Evolutionary conservation across 2,888 invertebrate genomes (phyloP), one percentile per base, ranked within the genome.

Genomic region (Oxystoma pomonae): DNA sequence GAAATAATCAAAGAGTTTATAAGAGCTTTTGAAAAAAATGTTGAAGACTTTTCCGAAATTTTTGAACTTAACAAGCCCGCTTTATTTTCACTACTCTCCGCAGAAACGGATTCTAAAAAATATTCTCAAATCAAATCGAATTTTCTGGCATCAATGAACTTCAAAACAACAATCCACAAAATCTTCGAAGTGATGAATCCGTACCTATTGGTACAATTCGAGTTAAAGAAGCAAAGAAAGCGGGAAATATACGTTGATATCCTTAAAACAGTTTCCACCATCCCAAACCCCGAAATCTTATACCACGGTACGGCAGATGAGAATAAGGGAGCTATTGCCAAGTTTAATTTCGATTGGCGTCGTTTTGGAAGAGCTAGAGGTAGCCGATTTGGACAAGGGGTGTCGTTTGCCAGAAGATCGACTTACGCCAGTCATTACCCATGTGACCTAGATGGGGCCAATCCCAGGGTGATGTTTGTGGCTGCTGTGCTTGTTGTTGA

Each of bases 371-470:
- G 20, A n/a, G 52, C 58, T 12, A 57, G 18, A 35, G 66, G 62
- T 18, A 57, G 62, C 56, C 63, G 60, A 55, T 68, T 66, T 63
- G 70, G 69, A n/a, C 50, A 65, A 49, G 70, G 68, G 5, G 61
- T 68, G 1, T 67, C 68, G n/a, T 71, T 71, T 58, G 57, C 69
- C 53, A 17, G 20, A 16, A 19, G 60, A 49, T 61, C 70, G 16
- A 59, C 1, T 57, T 70, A 67, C 52, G 68, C 71, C 3, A 64
- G 65, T 5, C 65, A 69, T 61, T 71, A 68, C 57, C 64, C 60
- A 5, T 49, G 20, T 5, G 61, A 64, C 59, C 56, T 57, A 20
- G 52, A 52, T 57, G 16, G 52, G 2, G 16, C 17, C 1, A 22
- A n/a, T 2, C 16, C 60, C 1, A 61, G 57, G 55, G 58, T 64